Base-by-base conservation (phyloP, 2,797 vertebrate genomes). In the Decapterus maruadsi region DNA sequence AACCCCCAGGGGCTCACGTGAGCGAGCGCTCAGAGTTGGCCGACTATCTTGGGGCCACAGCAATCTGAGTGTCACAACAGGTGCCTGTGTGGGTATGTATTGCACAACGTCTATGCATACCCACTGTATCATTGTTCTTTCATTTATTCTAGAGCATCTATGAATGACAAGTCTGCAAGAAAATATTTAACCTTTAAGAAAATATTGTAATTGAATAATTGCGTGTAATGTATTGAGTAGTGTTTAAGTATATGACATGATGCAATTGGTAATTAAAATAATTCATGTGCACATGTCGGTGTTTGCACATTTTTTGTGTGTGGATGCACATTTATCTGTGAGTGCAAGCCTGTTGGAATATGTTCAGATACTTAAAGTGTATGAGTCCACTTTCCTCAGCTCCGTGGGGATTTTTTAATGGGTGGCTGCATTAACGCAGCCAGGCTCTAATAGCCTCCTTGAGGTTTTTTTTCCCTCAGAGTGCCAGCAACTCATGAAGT, bases 41-140 rank as follows among this genome's bases (percentile, higher is more conserved):
- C 36, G 62, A 82, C 90, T 91, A 91, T 91, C 87, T 93, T 86
- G 74, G 85, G 88, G 78, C 85, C 75, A 4, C 56, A 83, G 84
- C 80, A 84, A 72, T 89, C 77, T 89, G 78, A 93, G 87, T 64
- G 84, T 85, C 79, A 81, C 81, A 88, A 90, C 90, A 93, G 91
- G 88, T 93, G 90, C 85, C 68, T 77, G 53, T 82, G 46, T 78
- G 79, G 74, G 61, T 70, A 63, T 78, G 62, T 72, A 57, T 85
- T 86, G 72, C 54, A 55, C 62, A 87, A 67, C 53, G 12, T 57
- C 54, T 40, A 31, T 54, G 22, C 59, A 9, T 51, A 48, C 75
- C 66, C 50, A 68, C 71, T 46, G 40, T 65, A 29, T 65, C 51
- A 81, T 81, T 86, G 77, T 87, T 79, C 65, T 80, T 75, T 40